Evolutionary conservation across 2,888 invertebrate species (phyloP).

Genomic region (Gastrophysa polygoni): DNA sequence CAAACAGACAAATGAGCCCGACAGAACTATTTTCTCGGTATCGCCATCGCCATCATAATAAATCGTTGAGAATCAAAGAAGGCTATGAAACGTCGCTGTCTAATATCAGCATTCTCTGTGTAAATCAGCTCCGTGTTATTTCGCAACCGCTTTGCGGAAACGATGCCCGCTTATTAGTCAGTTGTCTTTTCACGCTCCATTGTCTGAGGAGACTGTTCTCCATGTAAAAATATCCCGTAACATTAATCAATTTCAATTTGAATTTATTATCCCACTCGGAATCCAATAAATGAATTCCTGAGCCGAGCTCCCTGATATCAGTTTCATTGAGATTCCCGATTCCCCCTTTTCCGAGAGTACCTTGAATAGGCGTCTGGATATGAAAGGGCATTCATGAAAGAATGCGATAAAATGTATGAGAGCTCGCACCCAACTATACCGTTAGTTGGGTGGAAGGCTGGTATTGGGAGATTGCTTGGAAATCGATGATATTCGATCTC

Average conservation of each 20-base stretch:
- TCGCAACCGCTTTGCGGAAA: background rate
- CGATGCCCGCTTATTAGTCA: background rate
- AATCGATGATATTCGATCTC: background rate
- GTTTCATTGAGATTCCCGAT: constrained; percentile 16
- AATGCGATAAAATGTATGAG: constrained; percentile 9
- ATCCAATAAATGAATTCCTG: constrained; percentile 27
- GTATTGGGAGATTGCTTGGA: background rate
- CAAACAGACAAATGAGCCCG: too few relatives aligned
- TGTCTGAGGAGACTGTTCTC: background rate
- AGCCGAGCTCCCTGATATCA: constrained; percentile 15
- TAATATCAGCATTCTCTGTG: too few relatives aligned
- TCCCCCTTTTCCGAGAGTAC: constrained; percentile 1
- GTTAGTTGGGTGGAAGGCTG: background rate
- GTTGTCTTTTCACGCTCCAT: background rate
- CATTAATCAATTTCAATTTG: constrained; percentile 19
- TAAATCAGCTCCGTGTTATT: too few relatives aligned
- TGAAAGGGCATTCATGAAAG: constrained; percentile 13
- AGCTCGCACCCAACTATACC: background rate
- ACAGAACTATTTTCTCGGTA: too few relatives aligned
- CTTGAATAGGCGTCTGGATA: constrained; percentile 8
- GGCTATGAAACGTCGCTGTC: too few relatives aligned
- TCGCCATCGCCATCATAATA: too few relatives aligned
- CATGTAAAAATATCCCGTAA: constrained; percentile 4
- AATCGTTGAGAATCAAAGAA: too few relatives aligned
- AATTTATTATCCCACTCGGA: constrained; percentile 25